phyloP scores from a whole-genome alignment of 2,888 invertebrate species.

The Phengaris arion region DNA sequence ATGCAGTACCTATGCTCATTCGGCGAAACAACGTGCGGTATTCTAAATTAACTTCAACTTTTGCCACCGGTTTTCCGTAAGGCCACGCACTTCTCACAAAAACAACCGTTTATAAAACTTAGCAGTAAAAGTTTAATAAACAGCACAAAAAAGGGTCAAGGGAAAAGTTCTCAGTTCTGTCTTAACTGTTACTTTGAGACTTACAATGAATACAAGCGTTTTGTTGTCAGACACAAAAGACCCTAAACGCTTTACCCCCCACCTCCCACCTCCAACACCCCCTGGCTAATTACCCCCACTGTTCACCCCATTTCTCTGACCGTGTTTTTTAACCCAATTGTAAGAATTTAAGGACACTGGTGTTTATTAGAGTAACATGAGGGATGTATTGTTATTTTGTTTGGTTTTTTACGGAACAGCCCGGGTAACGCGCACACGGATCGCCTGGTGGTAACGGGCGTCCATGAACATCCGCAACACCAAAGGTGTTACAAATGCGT shows the following conservation, averaged over 20 bases:
- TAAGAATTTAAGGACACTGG: not conserved
- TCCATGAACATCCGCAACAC: no score
- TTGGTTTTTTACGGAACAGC: no score
- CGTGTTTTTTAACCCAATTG: constrained; percentile 12
- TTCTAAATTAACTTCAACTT: no score
- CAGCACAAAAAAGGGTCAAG: not conserved
- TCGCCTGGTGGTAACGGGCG: no score
- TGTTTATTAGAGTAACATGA: not conserved
- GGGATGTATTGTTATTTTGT: not conserved
- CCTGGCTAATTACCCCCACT: not conserved
- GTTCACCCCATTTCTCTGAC: not conserved
- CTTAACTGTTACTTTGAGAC: not conserved
- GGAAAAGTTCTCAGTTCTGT: not conserved
- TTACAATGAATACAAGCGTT: constrained; percentile 13
- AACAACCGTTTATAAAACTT: not conserved
- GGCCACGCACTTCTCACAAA: no score
- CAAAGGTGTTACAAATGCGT: no score
- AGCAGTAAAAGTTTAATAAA: not conserved
- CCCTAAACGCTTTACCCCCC: constrained; percentile 10
- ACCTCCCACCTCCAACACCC: not conserved
- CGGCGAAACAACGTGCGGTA: no score
- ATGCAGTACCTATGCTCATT: no score
- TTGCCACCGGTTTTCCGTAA: no score
- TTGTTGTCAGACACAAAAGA: constrained; percentile 25
- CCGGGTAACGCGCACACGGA: no score